phyloP scores from a whole-genome alignment of 2,113 vertebrate genomes.

The Aviceda subcristata region DNA sequence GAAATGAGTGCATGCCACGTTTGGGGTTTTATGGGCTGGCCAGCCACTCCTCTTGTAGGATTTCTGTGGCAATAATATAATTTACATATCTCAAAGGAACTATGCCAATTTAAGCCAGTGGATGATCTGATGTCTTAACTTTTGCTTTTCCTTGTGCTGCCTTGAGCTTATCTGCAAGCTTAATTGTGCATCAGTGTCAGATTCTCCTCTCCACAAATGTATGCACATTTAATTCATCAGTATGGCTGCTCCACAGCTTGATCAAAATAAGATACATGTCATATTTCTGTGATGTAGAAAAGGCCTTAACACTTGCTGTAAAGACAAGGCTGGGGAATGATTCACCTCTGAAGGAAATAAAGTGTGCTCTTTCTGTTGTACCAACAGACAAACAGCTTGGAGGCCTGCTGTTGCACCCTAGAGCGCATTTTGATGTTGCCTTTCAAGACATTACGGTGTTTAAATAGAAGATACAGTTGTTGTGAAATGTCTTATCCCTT shows the following conservation, averaged over 20 bases:
- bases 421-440: background rate
- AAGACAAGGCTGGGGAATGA: background rate
- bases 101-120: background rate
- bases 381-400: background rate
- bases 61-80: background rate
- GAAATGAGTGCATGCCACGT: fast-evolving
- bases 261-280: background rate
- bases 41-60: background rate
- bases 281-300: background rate
- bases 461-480: background rate
- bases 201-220: background rate
- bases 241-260: background rate
- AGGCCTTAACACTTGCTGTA: background rate
- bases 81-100: background rate
- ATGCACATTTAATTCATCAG: background rate
- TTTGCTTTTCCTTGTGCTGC: background rate
- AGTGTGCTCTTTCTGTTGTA: background rate
- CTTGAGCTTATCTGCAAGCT: background rate
- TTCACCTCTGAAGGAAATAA: background rate
- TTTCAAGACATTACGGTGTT: background rate
- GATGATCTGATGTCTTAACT: background rate
- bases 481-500: background rate
- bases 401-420: background rate
- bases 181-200: background rate
- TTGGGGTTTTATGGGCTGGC: background rate